Evolutionary conservation across 2,888 invertebrate species (phyloP).

Genomic region (Maniola hyperantus): DNA sequence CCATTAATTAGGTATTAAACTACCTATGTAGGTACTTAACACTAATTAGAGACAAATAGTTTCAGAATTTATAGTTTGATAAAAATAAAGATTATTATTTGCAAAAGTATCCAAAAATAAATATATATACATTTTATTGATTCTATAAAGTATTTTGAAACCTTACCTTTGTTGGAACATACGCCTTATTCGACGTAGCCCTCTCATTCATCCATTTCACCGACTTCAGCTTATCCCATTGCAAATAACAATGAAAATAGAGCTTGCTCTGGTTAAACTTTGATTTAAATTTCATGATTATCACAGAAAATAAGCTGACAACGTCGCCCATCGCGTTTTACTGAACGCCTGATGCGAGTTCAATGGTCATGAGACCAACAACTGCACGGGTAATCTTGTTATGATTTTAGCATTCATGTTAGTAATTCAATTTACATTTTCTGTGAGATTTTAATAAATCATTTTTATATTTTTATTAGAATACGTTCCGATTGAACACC

Average conservation of each 20-base stretch:
- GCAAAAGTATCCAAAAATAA: not conserved
- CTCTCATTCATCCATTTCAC: constrained; percentile 92
- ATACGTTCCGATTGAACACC: constrained; percentile 47
- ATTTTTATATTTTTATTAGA: constrained; percentile 30
- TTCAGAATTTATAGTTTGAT: too few relatives aligned
- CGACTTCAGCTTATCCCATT: constrained; percentile 70
- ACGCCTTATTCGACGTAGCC: constrained; percentile 89
- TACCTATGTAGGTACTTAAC: too few relatives aligned
- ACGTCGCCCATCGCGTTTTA: constrained; percentile 69
- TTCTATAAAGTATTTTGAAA: not conserved
- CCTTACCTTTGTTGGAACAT: constrained; percentile 89
- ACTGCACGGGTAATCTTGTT: constrained; percentile 55
- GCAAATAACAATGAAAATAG: constrained; percentile 73
- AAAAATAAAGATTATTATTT: not conserved
- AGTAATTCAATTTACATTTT: constrained; percentile 67
- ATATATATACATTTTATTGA: not conserved
- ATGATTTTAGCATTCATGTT: constrained; percentile 62
- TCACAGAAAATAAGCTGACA: constrained; percentile 78
- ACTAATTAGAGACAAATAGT: too few relatives aligned
- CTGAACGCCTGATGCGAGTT: constrained; percentile 52
- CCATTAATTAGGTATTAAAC: too few relatives aligned
- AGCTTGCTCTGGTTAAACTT: constrained; percentile 77
- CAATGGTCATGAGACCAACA: constrained; percentile 71
- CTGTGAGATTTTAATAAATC: constrained; percentile 42
- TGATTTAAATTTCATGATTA: constrained; percentile 80